phyloP scores from a whole-genome alignment of 30 jellyfish, hydroid and myxozoan species.

The Rhopilema esculentum region DNA sequence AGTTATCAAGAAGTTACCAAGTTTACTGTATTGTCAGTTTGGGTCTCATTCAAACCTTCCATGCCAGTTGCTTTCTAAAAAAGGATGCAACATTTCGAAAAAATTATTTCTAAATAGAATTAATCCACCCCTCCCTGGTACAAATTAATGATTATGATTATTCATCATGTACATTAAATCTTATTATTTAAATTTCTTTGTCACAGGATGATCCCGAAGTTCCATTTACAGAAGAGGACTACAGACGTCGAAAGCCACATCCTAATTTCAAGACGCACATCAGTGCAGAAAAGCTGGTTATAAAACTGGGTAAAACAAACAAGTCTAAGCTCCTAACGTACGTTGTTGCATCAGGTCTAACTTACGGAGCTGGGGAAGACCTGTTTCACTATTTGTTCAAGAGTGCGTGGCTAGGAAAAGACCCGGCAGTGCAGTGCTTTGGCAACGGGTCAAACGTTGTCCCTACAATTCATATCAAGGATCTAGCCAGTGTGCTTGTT shows the following conservation, averaged over 20 bases:
- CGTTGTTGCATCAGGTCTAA: conserved; percentile 91
- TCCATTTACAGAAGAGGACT: conserved; percentile 98
- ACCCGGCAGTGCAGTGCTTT: conserved; percentile 72
- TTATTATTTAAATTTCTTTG: no score
- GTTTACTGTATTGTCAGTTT: no score
- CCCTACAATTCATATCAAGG: conserved; percentile 89
- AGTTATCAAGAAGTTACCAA: no score
- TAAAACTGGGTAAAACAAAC: conserved; percentile 89
- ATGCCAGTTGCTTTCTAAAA: no score
- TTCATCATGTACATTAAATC: no score
- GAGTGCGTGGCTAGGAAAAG: conserved; percentile 94
- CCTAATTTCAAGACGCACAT: conserved; percentile 91
- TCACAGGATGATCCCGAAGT: conserved; percentile 94
- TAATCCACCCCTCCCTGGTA: no score
- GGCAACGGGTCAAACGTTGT: conserved; percentile 88
- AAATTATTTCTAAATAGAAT: no score
- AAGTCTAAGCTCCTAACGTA: conserved; percentile 84
- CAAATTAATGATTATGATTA: no score
- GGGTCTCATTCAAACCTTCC: no score
- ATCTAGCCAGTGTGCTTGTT: conserved; percentile 82
- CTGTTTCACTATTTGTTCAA: conserved; percentile 85
- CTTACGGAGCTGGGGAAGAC: conserved; percentile 96
- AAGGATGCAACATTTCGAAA: no score
- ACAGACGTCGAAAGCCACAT: conserved; percentile 92
- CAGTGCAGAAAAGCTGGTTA: conserved; percentile 88